Evolutionary conservation across 1,140 invertebrate species (phyloP).

Genomic region (Leptinotarsa defecta): DNA sequence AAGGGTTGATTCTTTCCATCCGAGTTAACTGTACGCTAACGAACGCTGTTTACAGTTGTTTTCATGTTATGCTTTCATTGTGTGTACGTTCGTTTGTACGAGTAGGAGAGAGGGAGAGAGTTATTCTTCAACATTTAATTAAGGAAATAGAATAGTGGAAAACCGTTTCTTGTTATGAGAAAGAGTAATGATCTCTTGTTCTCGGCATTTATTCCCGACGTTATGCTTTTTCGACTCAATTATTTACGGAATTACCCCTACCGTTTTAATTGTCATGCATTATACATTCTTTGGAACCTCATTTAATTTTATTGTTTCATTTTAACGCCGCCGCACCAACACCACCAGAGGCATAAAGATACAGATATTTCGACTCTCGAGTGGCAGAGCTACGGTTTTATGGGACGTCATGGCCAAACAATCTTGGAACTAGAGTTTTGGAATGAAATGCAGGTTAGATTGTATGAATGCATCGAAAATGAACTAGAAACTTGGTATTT

Average conservation of each 20-base stretch:
- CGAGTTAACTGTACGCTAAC: neutral
- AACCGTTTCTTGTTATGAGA: slow-evolving; percentile 8
- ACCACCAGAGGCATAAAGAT: neutral
- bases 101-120: neutral
- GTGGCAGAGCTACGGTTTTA: neutral
- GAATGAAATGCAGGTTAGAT: too few species aligned
- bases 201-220: slow-evolving; percentile 5
- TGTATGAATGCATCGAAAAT: too few species aligned
- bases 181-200: slow-evolving; percentile 6
- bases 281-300: slow-evolving; percentile 3
- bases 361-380: neutral
- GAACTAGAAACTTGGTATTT: too few species aligned
- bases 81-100: neutral
- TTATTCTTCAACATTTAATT: slow-evolving; percentile 15
- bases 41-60: neutral
- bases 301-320: neutral
- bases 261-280: slow-evolving; percentile 8
- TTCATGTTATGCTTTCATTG: neutral
- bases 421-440: too few species aligned
- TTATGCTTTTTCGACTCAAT: slow-evolving; percentile 8
- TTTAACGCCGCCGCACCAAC: neutral
- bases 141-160: slow-evolving; percentile 17
- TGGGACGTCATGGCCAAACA: too few species aligned
- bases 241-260: slow-evolving; percentile 8
- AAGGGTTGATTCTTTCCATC: neutral